phyloP scores from a whole-genome alignment of 2,113 vertebrate species.

The Poecile atricapillus region DNA sequence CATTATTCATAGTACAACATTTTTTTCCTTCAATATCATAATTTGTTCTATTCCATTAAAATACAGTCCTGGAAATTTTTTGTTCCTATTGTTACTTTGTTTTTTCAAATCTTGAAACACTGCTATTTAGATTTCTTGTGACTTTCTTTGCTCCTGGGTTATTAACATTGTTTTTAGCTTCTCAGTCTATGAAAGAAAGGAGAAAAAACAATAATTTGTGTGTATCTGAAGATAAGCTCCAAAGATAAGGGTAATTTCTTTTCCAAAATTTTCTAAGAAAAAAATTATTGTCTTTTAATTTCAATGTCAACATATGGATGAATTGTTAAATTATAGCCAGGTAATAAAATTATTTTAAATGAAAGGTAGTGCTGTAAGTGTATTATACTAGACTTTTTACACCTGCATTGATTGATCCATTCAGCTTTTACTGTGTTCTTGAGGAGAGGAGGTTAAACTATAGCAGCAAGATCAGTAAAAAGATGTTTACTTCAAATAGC shows the following conservation, averaged over 20 bases:
- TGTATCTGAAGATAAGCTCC: not conserved
- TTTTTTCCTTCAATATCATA: not conserved
- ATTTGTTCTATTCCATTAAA: not conserved
- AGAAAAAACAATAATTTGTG: not conserved
- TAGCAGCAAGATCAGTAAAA: not conserved
- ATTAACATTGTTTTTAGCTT: not conserved
- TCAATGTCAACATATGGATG: not conserved
- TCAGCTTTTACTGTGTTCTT: not conserved
- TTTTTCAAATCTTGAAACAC: not conserved
- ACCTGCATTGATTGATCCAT: not conserved
- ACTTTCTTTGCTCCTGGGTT: not conserved
- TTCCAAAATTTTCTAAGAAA: not conserved
- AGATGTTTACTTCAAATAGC: not conserved
- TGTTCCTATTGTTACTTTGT: not conserved
- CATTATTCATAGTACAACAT: not conserved
- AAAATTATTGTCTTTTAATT: not conserved
- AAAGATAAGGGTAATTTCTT: not conserved
- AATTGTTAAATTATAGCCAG: not conserved
- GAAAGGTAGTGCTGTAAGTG: not conserved
- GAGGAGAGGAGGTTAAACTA: not conserved
- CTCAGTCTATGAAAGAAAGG: not conserved
- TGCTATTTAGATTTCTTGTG: not conserved
- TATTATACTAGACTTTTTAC: not conserved
- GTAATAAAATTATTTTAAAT: not conserved
- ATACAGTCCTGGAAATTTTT: not conserved